phyloP scores from a whole-genome alignment of 2,888 invertebrate genomes.

The Chrysopilus asiliformis region DNA sequence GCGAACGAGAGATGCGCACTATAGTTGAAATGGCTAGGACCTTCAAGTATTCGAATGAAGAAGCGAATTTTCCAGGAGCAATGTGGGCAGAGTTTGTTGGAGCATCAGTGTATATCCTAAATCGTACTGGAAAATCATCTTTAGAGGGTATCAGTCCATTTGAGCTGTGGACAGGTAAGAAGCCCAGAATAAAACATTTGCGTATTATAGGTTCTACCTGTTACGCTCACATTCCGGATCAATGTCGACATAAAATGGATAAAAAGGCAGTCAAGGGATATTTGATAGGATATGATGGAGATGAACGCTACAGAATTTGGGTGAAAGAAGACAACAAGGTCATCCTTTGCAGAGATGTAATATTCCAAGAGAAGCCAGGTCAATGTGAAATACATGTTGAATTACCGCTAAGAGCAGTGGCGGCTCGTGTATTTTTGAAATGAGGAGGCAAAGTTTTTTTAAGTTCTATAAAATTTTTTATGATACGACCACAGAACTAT shows the following conservation, averaged over 20 bases:
- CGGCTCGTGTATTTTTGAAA: no score
- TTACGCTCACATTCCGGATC: constrained; percentile 9
- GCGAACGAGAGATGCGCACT: constrained; percentile 17
- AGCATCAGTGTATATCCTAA: constrained; percentile 1
- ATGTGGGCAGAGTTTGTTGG: constrained; percentile 3
- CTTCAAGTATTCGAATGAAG: background rate
- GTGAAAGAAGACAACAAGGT: background rate
- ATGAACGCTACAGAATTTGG: constrained; percentile 7
- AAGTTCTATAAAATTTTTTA: no score
- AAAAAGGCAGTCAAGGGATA: constrained; percentile 11
- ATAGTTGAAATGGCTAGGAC: constrained; percentile 17
- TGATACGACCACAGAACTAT: no score
- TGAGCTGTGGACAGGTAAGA: constrained; percentile 12
- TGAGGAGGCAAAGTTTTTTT: no score
- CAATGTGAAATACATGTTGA: background rate
- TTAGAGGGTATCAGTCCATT: constrained; percentile 3
- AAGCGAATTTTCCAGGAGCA: background rate
- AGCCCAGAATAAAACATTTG: constrained; percentile 11
- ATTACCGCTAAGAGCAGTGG: background rate
- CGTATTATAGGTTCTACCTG: constrained; percentile 10
- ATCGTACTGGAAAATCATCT: constrained; percentile 3
- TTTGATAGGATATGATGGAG: constrained; percentile 8
- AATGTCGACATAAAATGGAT: constrained; percentile 12
- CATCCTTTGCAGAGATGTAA: constrained; percentile 1
- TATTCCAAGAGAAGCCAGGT: background rate